These are phyloP conservation scores for Euproctis similis DNA, from an alignment of 2,888 invertebrate species.

Conservation along the genomic window DNA sequence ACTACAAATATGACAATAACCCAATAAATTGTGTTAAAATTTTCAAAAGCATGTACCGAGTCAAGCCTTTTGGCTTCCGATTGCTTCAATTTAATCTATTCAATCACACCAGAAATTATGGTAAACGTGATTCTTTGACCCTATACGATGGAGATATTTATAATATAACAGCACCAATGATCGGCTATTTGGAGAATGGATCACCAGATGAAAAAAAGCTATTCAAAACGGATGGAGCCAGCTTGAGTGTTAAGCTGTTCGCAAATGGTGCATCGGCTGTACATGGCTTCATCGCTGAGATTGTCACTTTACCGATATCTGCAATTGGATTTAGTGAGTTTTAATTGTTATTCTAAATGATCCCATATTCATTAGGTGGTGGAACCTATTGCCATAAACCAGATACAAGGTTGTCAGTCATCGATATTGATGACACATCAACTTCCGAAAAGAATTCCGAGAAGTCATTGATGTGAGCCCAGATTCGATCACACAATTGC, in stretches of 20 bases:
- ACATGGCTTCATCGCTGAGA: conserved; percentile 98
- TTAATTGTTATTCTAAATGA: neutral
- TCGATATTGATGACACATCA: too few species aligned
- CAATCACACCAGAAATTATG: conserved; percentile 87
- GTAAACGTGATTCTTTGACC: conserved; percentile 87
- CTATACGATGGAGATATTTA: conserved; percentile 96
- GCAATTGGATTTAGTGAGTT: conserved; percentile 91
- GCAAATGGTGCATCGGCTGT: conserved; percentile 96
- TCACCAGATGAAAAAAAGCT: conserved; percentile 83
- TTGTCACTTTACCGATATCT: conserved; percentile 94
- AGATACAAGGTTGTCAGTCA: too few species aligned
- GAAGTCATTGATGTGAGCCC: too few species aligned
- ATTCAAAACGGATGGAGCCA: conserved; percentile 84
- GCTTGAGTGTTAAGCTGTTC: conserved; percentile 91
- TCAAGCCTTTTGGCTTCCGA: conserved; percentile 92
- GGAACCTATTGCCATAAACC: too few species aligned
- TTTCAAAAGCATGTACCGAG: conserved; percentile 88
- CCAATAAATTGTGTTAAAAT: conserved; percentile 98
- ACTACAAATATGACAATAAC: conserved; percentile 97
- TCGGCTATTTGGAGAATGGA: conserved; percentile 83
- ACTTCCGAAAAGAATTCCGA: too few species aligned
- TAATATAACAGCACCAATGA: conserved; percentile 83
- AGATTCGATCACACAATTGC: too few species aligned
- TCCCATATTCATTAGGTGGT: too few species aligned
- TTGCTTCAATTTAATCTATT: conserved; percentile 94